Conservation (phyloP, 1,140 invertebrate species). For the Rhyzopertha dominica region DNA sequence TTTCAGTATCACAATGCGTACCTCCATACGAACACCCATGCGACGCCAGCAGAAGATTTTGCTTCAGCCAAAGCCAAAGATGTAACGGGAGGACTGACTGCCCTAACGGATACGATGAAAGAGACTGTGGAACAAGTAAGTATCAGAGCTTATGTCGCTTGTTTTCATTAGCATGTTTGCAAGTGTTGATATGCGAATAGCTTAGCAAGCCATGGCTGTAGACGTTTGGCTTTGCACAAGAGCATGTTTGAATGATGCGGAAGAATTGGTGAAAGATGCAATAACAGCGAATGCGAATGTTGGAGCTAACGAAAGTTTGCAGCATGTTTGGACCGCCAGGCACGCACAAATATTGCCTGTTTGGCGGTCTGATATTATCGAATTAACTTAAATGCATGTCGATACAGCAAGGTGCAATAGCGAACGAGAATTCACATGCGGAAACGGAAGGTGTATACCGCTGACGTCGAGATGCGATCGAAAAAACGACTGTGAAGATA, state of each 20-base stretch:
- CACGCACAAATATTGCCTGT: constrained; percentile 7
- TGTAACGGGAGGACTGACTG: constrained; percentile 51
- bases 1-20: constrained; percentile 34
- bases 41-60: constrained; percentile 48
- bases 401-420: constrained; percentile 24
- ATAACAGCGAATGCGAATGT: too few species aligned
- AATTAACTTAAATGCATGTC: constrained; percentile 31
- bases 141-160: too few species aligned
- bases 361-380: constrained; percentile 5
- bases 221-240: too few species aligned
- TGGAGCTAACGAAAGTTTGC: too few species aligned
- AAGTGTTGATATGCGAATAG: not conserved
- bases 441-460: constrained; percentile 55
- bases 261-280: too few species aligned
- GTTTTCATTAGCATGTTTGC: not conserved
- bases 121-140: constrained; percentile 48
- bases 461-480: constrained; percentile 52
- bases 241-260: too few species aligned
- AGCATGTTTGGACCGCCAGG: too few species aligned
- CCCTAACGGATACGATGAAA: constrained; percentile 51
- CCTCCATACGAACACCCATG: constrained; percentile 47
- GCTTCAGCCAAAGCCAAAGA: constrained; percentile 48
- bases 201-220: not conserved
- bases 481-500: constrained; percentile 55
- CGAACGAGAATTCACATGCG: constrained; percentile 49